Conservation (phyloP, 2,888 invertebrate species). For the Spialia ferax region DNA sequence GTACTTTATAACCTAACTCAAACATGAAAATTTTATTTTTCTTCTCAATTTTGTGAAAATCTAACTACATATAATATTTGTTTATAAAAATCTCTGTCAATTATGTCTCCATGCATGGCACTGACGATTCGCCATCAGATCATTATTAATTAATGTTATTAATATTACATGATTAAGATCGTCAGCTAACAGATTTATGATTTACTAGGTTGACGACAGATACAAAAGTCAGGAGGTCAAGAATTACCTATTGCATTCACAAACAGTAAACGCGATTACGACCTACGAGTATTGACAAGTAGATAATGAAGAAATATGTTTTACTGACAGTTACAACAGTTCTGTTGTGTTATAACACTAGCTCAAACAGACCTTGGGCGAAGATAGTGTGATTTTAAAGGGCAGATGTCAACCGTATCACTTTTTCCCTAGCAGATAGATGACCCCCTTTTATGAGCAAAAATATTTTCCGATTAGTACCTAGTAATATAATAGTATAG, state of each 20-base stretch:
- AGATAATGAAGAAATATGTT: neutral
- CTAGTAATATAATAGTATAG: too few relatives aligned
- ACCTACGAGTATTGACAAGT: neutral
- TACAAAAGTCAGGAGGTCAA: conserved; percentile 26
- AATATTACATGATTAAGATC: neutral
- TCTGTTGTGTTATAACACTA: neutral
- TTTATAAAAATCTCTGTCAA: too few relatives aligned
- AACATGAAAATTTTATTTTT: too few relatives aligned
- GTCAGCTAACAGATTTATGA: conserved; percentile 9
- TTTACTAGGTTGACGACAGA: conserved; percentile 13
- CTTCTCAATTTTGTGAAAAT: too few relatives aligned
- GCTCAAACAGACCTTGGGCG: neutral
- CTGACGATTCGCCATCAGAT: too few relatives aligned
- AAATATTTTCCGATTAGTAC: too few relatives aligned
- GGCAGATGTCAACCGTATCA: neutral
- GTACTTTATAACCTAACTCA: too few relatives aligned
- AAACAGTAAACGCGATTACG: neutral
- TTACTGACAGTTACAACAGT: neutral
- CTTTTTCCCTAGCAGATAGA: neutral
- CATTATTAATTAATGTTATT: too few relatives aligned
- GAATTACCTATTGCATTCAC: conserved; percentile 22
- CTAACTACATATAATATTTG: too few relatives aligned
- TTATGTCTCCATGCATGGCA: too few relatives aligned
- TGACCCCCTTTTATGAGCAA: neutral
- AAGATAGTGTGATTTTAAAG: neutral